These are phyloP conservation scores for Gadus chalcogrammus DNA, from an alignment of 2,113 vertebrate species.

Conservation along the genomic window DNA sequence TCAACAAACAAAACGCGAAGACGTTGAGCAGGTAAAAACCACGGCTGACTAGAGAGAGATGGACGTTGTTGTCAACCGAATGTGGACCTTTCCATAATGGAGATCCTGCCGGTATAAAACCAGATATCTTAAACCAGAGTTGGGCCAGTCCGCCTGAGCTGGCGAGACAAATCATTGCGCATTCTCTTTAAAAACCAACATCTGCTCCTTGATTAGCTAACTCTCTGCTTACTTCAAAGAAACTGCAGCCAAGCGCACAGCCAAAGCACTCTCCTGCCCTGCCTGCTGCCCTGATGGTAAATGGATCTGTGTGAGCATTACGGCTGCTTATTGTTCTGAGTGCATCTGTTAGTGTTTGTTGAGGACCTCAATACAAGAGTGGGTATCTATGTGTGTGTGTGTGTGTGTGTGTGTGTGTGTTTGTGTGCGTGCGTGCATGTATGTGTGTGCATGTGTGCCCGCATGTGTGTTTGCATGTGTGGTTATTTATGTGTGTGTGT, in stretches of 20 bases:
- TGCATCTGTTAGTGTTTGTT: not conserved
- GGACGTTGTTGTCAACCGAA: not conserved
- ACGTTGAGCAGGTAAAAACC: too few relatives aligned
- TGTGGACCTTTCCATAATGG: too few relatives aligned
- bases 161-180: slow-evolving; percentile 28
- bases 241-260: not conserved
- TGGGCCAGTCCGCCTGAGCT: not conserved
- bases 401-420: not conserved
- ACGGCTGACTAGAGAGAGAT: not conserved
- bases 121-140: not conserved
- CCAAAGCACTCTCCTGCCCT: not conserved
- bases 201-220: slow-evolving; percentile 29
- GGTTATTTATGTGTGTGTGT: not conserved
- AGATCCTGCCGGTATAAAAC: not conserved
- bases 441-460: not conserved
- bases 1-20: too few relatives aligned
- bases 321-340: not conserved
- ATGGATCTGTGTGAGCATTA: not conserved
- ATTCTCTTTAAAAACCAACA: slow-evolving; percentile 33
- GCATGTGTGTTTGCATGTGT: too few relatives aligned
- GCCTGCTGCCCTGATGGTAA: not conserved
- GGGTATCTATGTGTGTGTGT: not conserved
- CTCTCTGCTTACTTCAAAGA: slow-evolving; percentile 31
- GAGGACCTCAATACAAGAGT: not conserved
- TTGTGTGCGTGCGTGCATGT: not conserved